A percentile compares a stretch with the other conserved stretches of the same genome.
These are phyloP conservation scores for Acholoe squamosa DNA, from an alignment of 2,888 invertebrate genomes.

Conservation along the genomic window DNA sequence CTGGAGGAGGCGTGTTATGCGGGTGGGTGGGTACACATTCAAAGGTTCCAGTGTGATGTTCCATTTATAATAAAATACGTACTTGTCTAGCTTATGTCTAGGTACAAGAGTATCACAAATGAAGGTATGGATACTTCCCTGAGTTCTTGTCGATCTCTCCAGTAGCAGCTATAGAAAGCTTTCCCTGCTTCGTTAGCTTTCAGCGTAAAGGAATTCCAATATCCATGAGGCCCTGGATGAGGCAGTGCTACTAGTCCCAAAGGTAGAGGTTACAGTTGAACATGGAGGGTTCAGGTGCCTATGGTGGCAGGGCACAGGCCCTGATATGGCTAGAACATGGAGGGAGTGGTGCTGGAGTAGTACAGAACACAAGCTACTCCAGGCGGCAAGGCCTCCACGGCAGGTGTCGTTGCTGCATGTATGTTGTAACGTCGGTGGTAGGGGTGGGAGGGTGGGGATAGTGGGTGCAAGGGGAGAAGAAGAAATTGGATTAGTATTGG, in stretches of 20 bases:
- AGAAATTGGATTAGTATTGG: too few species aligned
- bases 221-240: too few species aligned
- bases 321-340: not conserved
- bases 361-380: not conserved
- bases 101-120: too few species aligned
- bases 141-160: too few species aligned
- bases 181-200: not conserved
- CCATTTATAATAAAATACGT: too few species aligned
- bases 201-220: too few species aligned
- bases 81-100: too few species aligned
- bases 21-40: not conserved
- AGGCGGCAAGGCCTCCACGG: not conserved
- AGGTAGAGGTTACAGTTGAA: too few species aligned
- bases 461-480: too few species aligned
- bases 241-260: too few species aligned
- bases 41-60: not conserved
- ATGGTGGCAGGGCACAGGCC: not conserved
- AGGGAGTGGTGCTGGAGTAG: constrained; percentile 11
- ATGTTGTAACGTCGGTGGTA: not conserved
- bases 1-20: not conserved
- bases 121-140: too few species aligned
- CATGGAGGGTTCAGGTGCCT: not conserved
- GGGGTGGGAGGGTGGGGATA: not conserved
- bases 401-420: not conserved
- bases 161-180: too few species aligned